Conservation (phyloP, 2,113 vertebrate species). For the Calyptommatus sinebrachiatus region DNA sequence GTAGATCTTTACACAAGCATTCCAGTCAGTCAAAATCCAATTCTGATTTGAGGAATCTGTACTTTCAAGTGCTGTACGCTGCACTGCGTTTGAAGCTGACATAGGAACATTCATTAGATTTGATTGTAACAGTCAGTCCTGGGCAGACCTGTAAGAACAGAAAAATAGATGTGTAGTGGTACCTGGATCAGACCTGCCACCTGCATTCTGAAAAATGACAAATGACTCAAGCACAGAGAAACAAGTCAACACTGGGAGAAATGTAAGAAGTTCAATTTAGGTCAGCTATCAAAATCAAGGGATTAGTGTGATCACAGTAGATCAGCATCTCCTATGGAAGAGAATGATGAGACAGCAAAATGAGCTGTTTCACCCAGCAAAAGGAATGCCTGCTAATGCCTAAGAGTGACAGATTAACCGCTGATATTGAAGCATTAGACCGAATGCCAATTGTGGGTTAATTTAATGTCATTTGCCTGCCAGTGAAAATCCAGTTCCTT, state of each 20-base stretch:
- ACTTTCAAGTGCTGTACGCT: not conserved
- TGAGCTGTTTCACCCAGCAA: not conserved
- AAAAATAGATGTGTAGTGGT: not conserved
- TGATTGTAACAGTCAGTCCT: not conserved
- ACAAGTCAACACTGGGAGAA: not conserved
- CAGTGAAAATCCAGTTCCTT: not conserved
- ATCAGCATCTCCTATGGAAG: not conserved
- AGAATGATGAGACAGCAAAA: not conserved
- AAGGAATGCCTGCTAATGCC: not conserved
- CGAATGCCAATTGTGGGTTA: not conserved
- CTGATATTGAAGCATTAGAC: not conserved
- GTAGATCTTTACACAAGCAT: not conserved
- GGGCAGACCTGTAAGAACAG: not conserved
- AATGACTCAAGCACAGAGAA: not conserved
- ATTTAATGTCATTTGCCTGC: not conserved
- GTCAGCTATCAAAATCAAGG: constrained; percentile 10
- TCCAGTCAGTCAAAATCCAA: not conserved
- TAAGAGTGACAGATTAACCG: not conserved
- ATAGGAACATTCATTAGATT: not conserved
- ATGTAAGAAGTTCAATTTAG: not conserved
- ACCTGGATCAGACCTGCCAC: not conserved
- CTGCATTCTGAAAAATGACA: not conserved
- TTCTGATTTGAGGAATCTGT: not conserved
- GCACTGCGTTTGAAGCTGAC: not conserved
- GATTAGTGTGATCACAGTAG: not conserved